A percentile compares a stretch with the other conserved stretches of the same genome.
These are phyloP conservation scores for Junonia oenone DNA, from an alignment of 2,888 invertebrate genomes.

Conservation along the genomic window DNA sequence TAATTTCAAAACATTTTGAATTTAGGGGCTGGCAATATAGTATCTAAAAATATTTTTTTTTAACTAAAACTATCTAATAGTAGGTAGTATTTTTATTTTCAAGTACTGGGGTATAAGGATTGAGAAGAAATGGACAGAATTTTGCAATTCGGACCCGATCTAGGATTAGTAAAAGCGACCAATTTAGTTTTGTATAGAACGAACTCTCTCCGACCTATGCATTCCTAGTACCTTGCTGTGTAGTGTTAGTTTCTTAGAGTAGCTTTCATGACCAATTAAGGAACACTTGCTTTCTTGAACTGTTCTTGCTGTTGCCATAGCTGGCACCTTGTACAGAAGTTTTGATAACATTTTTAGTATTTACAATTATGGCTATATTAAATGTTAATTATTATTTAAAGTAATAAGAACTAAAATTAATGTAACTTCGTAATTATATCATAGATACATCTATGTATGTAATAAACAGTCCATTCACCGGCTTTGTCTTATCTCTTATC, in stretches of 20 bases:
- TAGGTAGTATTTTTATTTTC: background rate
- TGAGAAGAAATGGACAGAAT: background rate
- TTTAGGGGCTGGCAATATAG: no score
- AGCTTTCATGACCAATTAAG: constrained; percentile 14
- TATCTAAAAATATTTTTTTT: no score
- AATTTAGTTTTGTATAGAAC: background rate
- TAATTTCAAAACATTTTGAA: no score
- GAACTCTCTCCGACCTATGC: constrained; percentile 39
- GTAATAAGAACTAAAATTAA: no score
- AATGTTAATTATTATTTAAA: no score
- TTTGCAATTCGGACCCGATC: background rate
- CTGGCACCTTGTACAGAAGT: background rate
- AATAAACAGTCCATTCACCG: background rate
- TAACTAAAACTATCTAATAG: background rate
- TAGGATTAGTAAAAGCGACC: background rate
- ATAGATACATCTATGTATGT: no score
- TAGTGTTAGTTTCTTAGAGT: constrained; percentile 49
- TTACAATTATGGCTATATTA: background rate
- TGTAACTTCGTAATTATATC: no score
- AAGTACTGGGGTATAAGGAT: background rate
- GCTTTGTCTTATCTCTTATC: background rate
- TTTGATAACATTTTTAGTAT: background rate
- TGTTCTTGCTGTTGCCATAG: background rate
- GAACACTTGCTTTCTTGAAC: background rate
- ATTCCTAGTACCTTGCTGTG: constrained; percentile 64